phyloP scores from a whole-genome alignment of 1,140 invertebrate species.

The Solenopsis fugax region DNA sequence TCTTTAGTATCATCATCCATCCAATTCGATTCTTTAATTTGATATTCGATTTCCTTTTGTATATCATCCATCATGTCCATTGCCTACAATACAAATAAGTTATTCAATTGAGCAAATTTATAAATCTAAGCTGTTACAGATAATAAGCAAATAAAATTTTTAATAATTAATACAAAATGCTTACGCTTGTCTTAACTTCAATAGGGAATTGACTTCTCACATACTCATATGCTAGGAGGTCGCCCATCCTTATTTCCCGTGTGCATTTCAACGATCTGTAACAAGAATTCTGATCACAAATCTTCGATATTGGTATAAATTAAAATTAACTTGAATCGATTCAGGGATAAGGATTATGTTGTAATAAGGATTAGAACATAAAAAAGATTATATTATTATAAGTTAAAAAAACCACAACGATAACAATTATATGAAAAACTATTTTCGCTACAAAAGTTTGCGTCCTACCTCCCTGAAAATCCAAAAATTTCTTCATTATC shows the following conservation, averaged over 20 bases:
- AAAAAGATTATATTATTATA: too few species aligned
- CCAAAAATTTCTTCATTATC: background rate
- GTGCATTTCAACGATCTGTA: background rate
- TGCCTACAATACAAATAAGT: conserved; percentile 67
- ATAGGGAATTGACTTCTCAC: conserved; percentile 28
- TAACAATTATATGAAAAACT: background rate
- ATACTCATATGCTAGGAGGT: conserved; percentile 27
- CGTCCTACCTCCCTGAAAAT: background rate
- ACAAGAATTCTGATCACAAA: background rate
- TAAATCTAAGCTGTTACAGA: background rate
- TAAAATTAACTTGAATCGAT: background rate
- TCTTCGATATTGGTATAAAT: background rate
- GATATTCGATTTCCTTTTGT: conserved; percentile 69
- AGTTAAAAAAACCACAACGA: too few species aligned
- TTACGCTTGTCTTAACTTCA: conserved; percentile 3
- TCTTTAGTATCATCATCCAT: conserved; percentile 63
- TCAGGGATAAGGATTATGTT: background rate
- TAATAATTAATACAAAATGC: conserved; percentile 24
- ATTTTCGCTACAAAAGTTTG: background rate
- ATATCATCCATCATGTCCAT: conserved; percentile 72
- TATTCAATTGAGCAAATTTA: background rate
- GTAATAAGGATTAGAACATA: background rate
- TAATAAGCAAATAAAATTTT: background rate
- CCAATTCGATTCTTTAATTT: conserved; percentile 64
- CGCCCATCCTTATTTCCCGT: background rate